Evolutionary conservation across 2,113 vertebrate species (phyloP).

Genomic region (Murina feae): DNA sequence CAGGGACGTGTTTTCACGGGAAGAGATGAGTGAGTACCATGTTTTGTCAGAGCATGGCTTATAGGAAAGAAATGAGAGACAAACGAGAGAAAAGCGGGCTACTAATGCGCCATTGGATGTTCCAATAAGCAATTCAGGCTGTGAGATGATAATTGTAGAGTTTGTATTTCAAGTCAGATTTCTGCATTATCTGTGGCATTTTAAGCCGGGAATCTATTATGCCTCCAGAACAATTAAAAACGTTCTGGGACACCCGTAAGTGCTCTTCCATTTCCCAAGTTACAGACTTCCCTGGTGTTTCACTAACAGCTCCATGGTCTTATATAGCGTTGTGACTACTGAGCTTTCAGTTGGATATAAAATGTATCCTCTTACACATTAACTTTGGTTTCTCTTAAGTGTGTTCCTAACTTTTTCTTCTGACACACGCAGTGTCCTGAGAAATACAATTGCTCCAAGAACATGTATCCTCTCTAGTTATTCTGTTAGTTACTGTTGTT

Average conservation of each 20-base stretch:
- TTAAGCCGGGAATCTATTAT: background rate
- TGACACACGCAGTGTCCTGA: too few species aligned
- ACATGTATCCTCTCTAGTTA: too few species aligned
- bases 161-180: slow-evolving; percentile 24
- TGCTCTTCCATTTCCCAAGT: background rate
- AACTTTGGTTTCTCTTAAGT: too few species aligned
- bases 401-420: too few species aligned
- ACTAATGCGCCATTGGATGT: background rate
- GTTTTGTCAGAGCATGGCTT: background rate
- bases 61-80: background rate
- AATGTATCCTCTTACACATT: too few species aligned
- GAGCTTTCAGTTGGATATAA: too few species aligned
- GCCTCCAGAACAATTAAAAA: background rate
- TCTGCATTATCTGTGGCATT: background rate
- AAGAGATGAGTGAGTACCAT: background rate
- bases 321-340: too few species aligned
- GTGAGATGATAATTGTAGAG: background rate
- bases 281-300: background rate
- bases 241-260: background rate
- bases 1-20: background rate
- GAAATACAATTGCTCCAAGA: too few species aligned
- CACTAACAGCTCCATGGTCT: background rate
- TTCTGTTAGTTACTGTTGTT: too few species aligned
- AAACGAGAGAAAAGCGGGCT: background rate
- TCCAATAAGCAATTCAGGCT: background rate